A percentile compares a stretch with the other conserved stretches of the same genome.
phyloP scores from a whole-genome alignment of 2,888 invertebrate species.

The Tinea trinotella region DNA sequence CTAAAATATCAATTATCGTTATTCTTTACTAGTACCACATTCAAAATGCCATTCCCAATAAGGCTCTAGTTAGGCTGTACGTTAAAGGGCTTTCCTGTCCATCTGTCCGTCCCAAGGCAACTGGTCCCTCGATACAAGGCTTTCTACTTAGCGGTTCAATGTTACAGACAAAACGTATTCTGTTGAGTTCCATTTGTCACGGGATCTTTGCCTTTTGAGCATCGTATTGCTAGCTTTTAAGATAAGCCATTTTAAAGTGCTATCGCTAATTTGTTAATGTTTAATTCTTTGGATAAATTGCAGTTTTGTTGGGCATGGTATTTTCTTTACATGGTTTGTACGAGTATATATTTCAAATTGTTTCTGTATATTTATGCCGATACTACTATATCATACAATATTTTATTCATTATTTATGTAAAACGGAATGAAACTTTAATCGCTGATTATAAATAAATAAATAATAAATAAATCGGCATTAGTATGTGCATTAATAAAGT shows the following conservation, averaged over 20 bases:
- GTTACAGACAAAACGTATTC: conserved; percentile 25
- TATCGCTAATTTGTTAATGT: background rate
- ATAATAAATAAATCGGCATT: too few species aligned
- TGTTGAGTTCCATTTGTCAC: conserved; percentile 6
- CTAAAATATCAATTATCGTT: conserved; percentile 7
- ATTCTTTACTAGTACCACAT: background rate
- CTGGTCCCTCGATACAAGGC: conserved; percentile 39
- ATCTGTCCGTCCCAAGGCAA: conserved; percentile 40
- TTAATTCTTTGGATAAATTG: too few species aligned
- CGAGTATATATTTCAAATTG: too few species aligned
- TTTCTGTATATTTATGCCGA: too few species aligned
- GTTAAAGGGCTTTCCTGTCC: conserved; percentile 29
- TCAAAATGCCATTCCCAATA: conserved; percentile 32
- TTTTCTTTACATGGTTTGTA: too few species aligned
- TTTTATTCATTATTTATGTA: too few species aligned
- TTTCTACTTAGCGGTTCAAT: conserved; percentile 66
- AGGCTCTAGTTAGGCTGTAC: conserved; percentile 29
- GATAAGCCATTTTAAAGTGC: background rate
- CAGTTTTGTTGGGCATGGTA: too few species aligned
- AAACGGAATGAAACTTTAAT: too few species aligned
- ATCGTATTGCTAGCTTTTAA: conserved; percentile 10
- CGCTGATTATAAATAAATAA: too few species aligned
- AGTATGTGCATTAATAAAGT: too few species aligned
- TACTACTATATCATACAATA: too few species aligned
- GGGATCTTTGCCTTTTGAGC: background rate